phyloP scores from a whole-genome alignment of 64 coral and sea anemone species.

The Trachythela sp. region DNA sequence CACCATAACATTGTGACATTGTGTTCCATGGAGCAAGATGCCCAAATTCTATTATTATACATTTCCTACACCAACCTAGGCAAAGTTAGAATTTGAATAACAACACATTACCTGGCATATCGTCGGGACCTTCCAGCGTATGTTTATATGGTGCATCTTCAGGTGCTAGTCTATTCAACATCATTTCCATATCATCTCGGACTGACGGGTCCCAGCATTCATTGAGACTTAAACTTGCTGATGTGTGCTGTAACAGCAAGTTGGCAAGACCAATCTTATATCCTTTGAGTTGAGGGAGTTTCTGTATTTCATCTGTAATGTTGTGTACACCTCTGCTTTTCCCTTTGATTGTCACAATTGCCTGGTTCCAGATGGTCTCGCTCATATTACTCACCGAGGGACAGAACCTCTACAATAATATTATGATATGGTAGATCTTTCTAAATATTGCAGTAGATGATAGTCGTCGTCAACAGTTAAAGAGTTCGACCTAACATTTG shows the following conservation, averaged over 20 bases:
- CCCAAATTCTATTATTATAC: no score
- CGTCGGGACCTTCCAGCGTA: slow-evolving; percentile 80
- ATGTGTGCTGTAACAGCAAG: slow-evolving; percentile 83
- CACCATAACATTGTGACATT: no score
- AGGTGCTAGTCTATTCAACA: slow-evolving; percentile 84
- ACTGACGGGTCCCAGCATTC: slow-evolving; percentile 95
- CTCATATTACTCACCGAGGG: not conserved
- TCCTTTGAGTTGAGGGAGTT: slow-evolving; percentile 80
- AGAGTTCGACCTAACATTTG: no score
- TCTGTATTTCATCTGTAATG: slow-evolving; percentile 78
- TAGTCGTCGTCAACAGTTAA: no score
- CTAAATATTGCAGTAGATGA: no score
- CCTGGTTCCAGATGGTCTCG: slow-evolving; percentile 71
- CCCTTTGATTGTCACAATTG: slow-evolving; percentile 42
- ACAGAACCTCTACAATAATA: no score
- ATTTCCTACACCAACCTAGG: no score
- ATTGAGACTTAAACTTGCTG: slow-evolving; percentile 84
- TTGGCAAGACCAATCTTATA: slow-evolving; percentile 92
- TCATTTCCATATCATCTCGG: slow-evolving; percentile 93
- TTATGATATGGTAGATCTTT: no score
- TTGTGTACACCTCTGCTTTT: slow-evolving; percentile 82
- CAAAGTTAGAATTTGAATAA: no score
- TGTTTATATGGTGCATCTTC: slow-evolving; percentile 84
- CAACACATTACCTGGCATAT: slow-evolving; percentile 78
- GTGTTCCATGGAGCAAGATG: no score